These are phyloP conservation scores for Eustalomyia histrio DNA, from an alignment of 2,888 invertebrate genomes.

Conservation along the genomic window DNA sequence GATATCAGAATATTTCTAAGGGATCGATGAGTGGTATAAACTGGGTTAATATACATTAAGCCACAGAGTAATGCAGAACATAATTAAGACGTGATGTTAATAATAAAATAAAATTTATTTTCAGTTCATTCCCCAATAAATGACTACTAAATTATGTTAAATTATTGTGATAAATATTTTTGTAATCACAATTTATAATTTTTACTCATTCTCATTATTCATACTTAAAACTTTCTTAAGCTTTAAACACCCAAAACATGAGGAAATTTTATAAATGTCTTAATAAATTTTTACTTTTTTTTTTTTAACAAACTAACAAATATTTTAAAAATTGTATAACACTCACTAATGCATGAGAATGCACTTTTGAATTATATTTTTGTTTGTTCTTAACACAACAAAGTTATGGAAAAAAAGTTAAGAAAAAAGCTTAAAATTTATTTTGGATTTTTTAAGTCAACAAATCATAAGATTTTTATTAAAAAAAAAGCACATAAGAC, in stretches of 20 bases:
- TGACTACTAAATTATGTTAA: neutral
- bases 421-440: neutral
- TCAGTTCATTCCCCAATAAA: too few species aligned
- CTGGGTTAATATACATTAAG: too few species aligned
- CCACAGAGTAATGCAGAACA: too few species aligned
- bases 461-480: neutral
- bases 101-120: too few species aligned
- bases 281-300: too few species aligned
- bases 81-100: too few species aligned
- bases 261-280: too few species aligned
- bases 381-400: neutral
- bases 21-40: too few species aligned
- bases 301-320: neutral
- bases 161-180: neutral
- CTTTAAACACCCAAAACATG: neutral
- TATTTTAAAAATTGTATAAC: neutral
- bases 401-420: neutral
- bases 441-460: neutral
- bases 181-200: neutral
- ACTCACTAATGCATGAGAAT: neutral
- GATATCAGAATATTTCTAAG: too few species aligned
- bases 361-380: slow-evolving; percentile 1
- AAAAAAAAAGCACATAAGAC: neutral
- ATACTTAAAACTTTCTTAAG: slow-evolving; percentile 5
- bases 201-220: neutral